Evolutionary conservation across 2,797 vertebrate genomes (phyloP), one percentile per base, ranked within the genome.

Genomic region (Peromyscus melanophrys): DNA sequence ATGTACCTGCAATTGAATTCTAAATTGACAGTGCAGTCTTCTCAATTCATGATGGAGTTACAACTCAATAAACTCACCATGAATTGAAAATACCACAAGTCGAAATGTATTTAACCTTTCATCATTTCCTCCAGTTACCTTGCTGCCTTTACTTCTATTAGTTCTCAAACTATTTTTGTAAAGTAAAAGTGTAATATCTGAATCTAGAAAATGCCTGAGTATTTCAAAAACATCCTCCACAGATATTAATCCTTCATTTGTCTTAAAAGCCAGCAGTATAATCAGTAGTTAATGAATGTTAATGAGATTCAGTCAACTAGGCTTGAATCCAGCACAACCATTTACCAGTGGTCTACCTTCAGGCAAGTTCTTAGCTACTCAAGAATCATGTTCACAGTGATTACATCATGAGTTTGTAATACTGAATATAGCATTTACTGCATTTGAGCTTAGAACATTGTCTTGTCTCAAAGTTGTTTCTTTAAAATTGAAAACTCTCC

Each of bases 361-460:
- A 57, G 7, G 71, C 27, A 69, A 82, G 27, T 67, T 14, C 31
- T 77, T 91, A 61, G n/a, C 4, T 40, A 52, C 10, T 63, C 23
- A 92, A 57, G 13, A 29, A 85, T 4, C 10, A 61, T 91, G 29
- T 40, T 46, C 78, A 78, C 31, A 80, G 43, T 52, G 13, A 7
- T 21, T 82, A 31, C 17, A 37, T 92, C 73, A 55, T 2, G 16
- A 92, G 27, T 7, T 23, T 78, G 31, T 14, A 71, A 63, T 52
- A 40, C 1, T 91, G 17, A 96, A n/a, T 93, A 84, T 73, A 63
- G 61, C 23, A 91, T 55, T 89, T 63, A 91, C 67, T 78, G 3
- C 0, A 6, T 80, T 31, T 65, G 1, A 73, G 12, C 31, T 93
- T 92, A 91, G 55, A 90, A 76, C 0, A 55, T 6, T 57, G 23